A percentile compares a stretch with the other conserved stretches of the same genome.
Evolutionary conservation across 2,797 vertebrate species (phyloP).

Genomic region (Silurus lanzhouensis): DNA sequence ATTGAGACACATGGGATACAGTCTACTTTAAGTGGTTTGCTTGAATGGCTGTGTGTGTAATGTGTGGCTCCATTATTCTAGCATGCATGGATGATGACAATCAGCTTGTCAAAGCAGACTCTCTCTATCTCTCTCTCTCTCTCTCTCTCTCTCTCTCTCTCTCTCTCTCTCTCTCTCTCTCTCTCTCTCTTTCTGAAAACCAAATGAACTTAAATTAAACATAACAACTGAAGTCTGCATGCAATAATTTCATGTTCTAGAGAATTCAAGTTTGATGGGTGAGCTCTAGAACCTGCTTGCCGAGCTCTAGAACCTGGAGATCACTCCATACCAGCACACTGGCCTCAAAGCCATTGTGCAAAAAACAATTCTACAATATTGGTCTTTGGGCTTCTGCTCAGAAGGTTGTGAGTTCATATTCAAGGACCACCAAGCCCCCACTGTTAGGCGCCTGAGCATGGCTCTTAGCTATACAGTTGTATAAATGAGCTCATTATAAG

Average conservation of each 20-base stretch:
- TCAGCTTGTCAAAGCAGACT: conserved; percentile 42
- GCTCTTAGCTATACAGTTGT: too few species aligned
- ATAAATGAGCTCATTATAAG: too few species aligned
- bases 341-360: not conserved
- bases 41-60: conserved; percentile 18
- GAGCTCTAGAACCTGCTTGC: not conserved
- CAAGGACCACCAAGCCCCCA: too few species aligned
- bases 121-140: conserved; percentile 39
- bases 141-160: not conserved
- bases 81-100: conserved; percentile 13
- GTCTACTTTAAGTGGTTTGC: conserved; percentile 27
- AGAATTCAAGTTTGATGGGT: conserved; percentile 2
- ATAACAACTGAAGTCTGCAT: too few species aligned
- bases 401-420: too few species aligned
- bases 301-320: not conserved
- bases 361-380: too few species aligned
- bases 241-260: not conserved
- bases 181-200: conserved; percentile 8
- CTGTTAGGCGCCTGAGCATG: too few species aligned
- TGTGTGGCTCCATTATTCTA: conserved; percentile 46
- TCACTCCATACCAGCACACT: conserved; percentile 1
- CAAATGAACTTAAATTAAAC: conserved; percentile 37
- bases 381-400: too few species aligned
- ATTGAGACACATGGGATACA: conserved; percentile 27
- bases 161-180: not conserved